Evolutionary conservation across 1,140 invertebrate species (phyloP).

Genomic region (Rhopalosiphum padi): DNA sequence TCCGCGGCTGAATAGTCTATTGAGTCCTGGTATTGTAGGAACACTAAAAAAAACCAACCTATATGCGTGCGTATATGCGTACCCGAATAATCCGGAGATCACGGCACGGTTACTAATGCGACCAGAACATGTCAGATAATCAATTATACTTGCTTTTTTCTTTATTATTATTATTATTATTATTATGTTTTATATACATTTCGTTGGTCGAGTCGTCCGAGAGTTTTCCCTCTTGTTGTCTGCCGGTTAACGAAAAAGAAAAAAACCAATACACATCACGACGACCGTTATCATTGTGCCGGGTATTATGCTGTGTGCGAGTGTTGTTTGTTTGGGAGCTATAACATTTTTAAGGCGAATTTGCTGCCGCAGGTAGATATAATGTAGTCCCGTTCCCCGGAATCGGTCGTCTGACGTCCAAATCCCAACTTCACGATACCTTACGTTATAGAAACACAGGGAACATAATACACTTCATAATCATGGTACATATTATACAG

Average conservation of each 20-base stretch:
- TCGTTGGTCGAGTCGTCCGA: neutral
- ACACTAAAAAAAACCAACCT: neutral
- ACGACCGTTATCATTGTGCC: neutral
- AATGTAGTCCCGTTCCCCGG: neutral
- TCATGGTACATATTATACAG: neutral
- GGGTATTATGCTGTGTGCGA: neutral
- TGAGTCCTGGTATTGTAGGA: neutral
- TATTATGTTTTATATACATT: neutral
- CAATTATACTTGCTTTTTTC: slow-evolving; percentile 36
- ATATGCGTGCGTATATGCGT: neutral
- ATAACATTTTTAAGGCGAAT: neutral
- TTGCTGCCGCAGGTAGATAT: neutral
- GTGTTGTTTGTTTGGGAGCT: neutral
- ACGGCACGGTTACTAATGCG: slow-evolving; percentile 28
- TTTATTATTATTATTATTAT: neutral
- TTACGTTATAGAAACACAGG: neutral
- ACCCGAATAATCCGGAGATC: slow-evolving; percentile 27
- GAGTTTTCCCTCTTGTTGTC: slow-evolving; percentile 30
- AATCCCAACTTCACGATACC: neutral
- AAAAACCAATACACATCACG: neutral
- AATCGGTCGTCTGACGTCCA: neutral
- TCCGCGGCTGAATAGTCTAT: neutral
- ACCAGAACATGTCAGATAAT: slow-evolving; percentile 39
- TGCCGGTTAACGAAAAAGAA: neutral
- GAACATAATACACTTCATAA: neutral